Evolutionary conservation across 2,888 invertebrate genomes (phyloP).

Genomic region (Scaptomyza reducta): DNA sequence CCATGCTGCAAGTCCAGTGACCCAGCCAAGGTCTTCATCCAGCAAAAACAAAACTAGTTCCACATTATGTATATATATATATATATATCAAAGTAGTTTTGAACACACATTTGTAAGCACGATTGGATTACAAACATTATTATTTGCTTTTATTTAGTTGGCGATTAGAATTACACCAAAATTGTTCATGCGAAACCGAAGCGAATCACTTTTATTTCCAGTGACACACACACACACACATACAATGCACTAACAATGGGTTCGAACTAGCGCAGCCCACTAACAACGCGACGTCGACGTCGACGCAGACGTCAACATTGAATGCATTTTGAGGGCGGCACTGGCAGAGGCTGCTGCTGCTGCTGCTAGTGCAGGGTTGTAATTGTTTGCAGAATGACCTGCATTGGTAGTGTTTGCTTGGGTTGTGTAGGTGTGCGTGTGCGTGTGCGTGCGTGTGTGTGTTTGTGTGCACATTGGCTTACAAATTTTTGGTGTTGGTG

Average conservation of each 20-base stretch:
- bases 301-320: constrained; percentile 1
- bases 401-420: constrained; percentile 31
- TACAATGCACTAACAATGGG: not conserved
- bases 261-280: constrained; percentile 16
- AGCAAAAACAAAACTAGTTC: constrained; percentile 2
- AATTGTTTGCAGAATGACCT: constrained; percentile 53
- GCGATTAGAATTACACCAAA: not conserved
- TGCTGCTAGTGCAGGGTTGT: constrained; percentile 10
- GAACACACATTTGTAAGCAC: too few species aligned
- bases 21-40: constrained; percentile 19
- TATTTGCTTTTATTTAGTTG: not conserved
- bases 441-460: constrained; percentile 11
- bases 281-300: not conserved
- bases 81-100: too few species aligned
- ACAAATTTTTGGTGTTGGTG: constrained; percentile 31
- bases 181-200: not conserved
- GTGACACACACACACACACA: constrained; percentile 4
- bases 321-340: constrained; percentile 28
- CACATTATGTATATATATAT: not conserved
- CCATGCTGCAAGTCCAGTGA: not conserved
- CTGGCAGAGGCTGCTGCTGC: constrained; percentile 13
- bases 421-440: constrained; percentile 8
- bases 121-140: too few species aligned
- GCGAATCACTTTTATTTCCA: not conserved
- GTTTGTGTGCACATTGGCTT: constrained; percentile 29